Base-by-base conservation (phyloP, 2,113 vertebrate genomes). In the Sphaerodactylus townsendi region DNA sequence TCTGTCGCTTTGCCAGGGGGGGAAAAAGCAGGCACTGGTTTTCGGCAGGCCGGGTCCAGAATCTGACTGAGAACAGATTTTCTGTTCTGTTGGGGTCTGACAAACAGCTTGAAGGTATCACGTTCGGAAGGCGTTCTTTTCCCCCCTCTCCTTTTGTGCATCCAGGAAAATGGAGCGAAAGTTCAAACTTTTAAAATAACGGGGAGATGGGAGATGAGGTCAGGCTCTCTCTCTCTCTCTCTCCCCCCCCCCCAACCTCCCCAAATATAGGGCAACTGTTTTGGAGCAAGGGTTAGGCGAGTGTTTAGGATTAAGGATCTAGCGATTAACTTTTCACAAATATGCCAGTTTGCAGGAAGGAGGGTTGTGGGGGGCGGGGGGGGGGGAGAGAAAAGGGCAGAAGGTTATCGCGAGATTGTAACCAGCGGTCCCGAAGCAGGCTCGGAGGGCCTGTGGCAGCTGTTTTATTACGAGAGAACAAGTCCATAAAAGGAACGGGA, bases 401-500 rank as follows among this genome's bases (percentile, higher is more conserved):
- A 62, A 93, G 89, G 89, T 91, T 94, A 92, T 92, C 90, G 0
- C 41, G 35, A 90, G 86, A 46, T 69, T 83, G 33, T 30, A 75
- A 89, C 94, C 89, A 65, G 93, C 37, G 86, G 91, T 94, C 90
- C 92, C 80, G 89, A 93, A 94, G 91, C 94, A 81, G 94, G 88
- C 94, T 92, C 84, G 87, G 92, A 19, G 86, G 91, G 69, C 90
- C 93, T 85, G 93, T 94, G 86, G 88, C 94, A 81, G 94, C 94
- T 95, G 94, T 97, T 97, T 97, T 97, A 97, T 97, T 96, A 97
- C 95, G 95, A 96, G 96, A 96, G 96, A 97, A 97, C 96, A 97
- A 96, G 94, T 95, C 96, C 96, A 96, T 97, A 97, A 97, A 97
- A 96, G 95, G 95, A 96, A 95, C 96, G 96, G 95, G 95, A 93